Conservation (phyloP, 2,113 vertebrate genomes). For the Galemys pyrenaicus region DNA sequence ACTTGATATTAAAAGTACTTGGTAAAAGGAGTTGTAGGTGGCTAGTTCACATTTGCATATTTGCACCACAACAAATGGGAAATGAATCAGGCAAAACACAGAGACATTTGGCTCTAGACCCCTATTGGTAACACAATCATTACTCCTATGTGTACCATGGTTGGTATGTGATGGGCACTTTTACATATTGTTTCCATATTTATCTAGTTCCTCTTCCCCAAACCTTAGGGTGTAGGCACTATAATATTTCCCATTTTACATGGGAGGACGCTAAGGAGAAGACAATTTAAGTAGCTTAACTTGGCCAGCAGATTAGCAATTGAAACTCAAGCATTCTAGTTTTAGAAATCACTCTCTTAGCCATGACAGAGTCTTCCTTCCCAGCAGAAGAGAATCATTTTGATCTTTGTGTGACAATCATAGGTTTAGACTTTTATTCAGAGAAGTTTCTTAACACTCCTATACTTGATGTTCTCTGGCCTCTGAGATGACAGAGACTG, state of each 20-base stretch:
- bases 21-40: background rate
- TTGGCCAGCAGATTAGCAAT: background rate
- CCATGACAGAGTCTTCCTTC: accelerated
- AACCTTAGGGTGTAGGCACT: background rate
- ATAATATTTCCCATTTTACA: background rate
- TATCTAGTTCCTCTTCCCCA: background rate
- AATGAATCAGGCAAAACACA: background rate
- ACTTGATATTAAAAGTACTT: background rate
- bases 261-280: background rate
- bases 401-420: background rate
- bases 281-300: background rate
- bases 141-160: background rate
- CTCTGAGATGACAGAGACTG: background rate
- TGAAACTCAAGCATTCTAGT: background rate
- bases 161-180: background rate
- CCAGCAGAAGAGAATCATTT: background rate
- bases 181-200: background rate
- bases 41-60: background rate
- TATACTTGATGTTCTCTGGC: background rate
- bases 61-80: background rate
- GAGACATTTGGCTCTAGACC: background rate
- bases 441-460: background rate
- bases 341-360: background rate
- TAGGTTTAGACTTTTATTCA: background rate
- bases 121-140: background rate